Percentiles rank a stretch among this genome's conserved stretches.
phyloP scores from a whole-genome alignment of 2,113 vertebrate genomes.

The Microcebus tavaratra region DNA sequence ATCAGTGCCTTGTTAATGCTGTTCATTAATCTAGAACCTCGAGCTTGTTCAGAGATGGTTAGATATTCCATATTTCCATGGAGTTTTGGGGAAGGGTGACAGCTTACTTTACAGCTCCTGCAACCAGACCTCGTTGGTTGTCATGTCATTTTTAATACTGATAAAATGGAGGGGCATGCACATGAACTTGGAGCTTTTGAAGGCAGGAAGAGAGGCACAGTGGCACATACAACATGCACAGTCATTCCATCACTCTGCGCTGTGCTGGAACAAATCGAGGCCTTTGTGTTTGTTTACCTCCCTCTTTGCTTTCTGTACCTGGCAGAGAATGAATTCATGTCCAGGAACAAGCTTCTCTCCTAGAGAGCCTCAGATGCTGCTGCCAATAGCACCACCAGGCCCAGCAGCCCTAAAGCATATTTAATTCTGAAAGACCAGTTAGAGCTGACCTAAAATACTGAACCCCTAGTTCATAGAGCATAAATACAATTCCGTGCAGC shows the following conservation, averaged over 20 bases:
- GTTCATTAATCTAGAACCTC: slow-evolving; percentile 87
- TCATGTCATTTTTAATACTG: slow-evolving; percentile 83
- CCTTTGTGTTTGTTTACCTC: slow-evolving; percentile 52
- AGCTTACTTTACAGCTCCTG: slow-evolving; percentile 82
- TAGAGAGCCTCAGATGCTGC: background rate
- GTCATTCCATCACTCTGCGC: background rate
- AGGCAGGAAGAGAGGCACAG: slow-evolving; percentile 12
- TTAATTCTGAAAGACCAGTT: background rate
- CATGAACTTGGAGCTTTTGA: slow-evolving; percentile 68
- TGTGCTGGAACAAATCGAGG: background rate
- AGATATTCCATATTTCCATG: slow-evolving; percentile 82
- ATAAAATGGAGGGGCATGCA: slow-evolving; percentile 76
- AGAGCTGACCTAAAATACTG: background rate
- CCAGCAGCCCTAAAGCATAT: background rate
- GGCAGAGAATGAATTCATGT: background rate
- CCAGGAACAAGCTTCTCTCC: background rate
- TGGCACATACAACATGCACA: background rate
- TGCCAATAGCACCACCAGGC: background rate
- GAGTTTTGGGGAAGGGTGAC: slow-evolving; percentile 77
- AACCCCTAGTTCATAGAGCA: background rate
- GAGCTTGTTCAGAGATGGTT: slow-evolving; percentile 82
- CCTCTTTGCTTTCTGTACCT: slow-evolving; percentile 15
- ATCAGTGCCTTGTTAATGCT: slow-evolving; percentile 84
- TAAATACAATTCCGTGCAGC: background rate
- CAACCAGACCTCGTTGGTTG: slow-evolving; percentile 77